Base-by-base conservation (phyloP, 2,888 invertebrate genomes). In the Phortica magna region DNA sequence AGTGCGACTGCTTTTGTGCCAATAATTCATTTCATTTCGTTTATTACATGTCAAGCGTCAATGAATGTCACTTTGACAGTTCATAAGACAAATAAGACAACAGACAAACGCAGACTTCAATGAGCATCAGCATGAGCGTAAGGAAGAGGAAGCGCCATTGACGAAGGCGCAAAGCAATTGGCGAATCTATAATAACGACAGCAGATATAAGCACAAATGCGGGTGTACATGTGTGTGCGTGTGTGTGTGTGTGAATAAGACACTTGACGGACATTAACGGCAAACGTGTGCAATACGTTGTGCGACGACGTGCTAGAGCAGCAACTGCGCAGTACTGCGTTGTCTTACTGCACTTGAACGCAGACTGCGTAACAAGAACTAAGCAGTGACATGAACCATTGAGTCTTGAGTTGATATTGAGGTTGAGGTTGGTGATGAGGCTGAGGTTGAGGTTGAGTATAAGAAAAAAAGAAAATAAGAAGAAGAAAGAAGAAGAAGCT, bases 1-100 rank as follows among this genome's bases (percentile, higher is more conserved):
- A 31, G 31, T 31, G 31, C 31, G 2, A 4, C 31, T 31, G 31
- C 31, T 31, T 31, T 31, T 31, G 31, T 1, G 31, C 3, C 31
- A 31, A 42, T 72, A 61, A 74, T 73, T 48, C 53, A n/a, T 79
- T 79, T 75, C 76, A 77, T 77, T 84, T 76, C 84, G 81, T 82
- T 83, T 83, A 83, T 84, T 82, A 83, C 84, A 83, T 84, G 83
- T 83, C 83, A 83, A 76, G 79, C 84, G 84, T 84, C 84, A 84
- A 84, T 84, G 84, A 82, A 82, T 84, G 84, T 84, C 84, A 84
- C 77, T 82, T 82, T 84, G 84, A 84, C 84, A 84, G 83, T 83
- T 83, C 83, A 83, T 82, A 84, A 84, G 83, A 84, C 84, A 84
- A 84, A 84, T 84, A 84, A 80, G 82, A 84, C 83, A 84, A 79